Percentiles rank a stretch among this genome's conserved stretches.
These are phyloP conservation scores for Drosophila fulvimacula DNA, from an alignment of 2,888 invertebrate species.

Conservation along the genomic window DNA sequence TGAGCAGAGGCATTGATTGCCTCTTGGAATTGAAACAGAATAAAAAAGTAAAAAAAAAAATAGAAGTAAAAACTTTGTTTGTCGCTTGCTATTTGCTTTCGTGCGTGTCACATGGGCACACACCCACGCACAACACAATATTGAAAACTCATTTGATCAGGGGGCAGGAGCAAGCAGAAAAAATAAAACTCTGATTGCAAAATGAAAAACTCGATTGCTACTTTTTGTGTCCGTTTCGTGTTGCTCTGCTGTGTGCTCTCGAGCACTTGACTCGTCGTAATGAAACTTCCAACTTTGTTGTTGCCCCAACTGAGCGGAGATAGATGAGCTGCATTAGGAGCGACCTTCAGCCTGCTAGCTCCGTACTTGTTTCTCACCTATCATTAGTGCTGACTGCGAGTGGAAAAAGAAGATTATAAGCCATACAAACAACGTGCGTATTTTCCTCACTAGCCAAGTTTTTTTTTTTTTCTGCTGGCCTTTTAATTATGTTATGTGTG, in stretches of 20 bases:
- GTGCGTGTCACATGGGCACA: slow-evolving; percentile 55
- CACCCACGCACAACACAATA: slow-evolving; percentile 39
- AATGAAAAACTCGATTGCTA: slow-evolving; percentile 36
- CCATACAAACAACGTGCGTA: slow-evolving; percentile 44
- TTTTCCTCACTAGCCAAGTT: slow-evolving; percentile 60
- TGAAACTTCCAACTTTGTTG: slow-evolving; percentile 48
- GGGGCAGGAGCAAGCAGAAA: slow-evolving; percentile 9
- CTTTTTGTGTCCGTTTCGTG: slow-evolving; percentile 1
- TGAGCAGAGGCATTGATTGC: slow-evolving; percentile 65
- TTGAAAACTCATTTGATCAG: slow-evolving; percentile 69
- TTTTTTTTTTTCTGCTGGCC: slow-evolving; percentile 22
- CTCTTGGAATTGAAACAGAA: slow-evolving; percentile 37
- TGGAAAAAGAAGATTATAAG: slow-evolving; percentile 49
- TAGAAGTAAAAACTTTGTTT: slow-evolving; percentile 54
- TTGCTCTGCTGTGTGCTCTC: background rate
- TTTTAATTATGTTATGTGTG: slow-evolving; percentile 57
- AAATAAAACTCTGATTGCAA: slow-evolving; percentile 41
- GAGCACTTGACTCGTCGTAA: slow-evolving; percentile 42
- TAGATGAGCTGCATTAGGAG: slow-evolving; percentile 57
- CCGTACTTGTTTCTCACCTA: slow-evolving; percentile 36
- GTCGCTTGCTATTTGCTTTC: slow-evolving; percentile 42
- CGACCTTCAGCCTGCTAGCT: slow-evolving; percentile 48
- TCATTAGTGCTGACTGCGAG: slow-evolving; percentile 53
- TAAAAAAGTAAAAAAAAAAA: slow-evolving; percentile 7
- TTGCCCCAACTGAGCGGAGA: slow-evolving; percentile 20